Conservation (phyloP, 2,888 invertebrate genomes). For the Sicus ferrugineus region DNA sequence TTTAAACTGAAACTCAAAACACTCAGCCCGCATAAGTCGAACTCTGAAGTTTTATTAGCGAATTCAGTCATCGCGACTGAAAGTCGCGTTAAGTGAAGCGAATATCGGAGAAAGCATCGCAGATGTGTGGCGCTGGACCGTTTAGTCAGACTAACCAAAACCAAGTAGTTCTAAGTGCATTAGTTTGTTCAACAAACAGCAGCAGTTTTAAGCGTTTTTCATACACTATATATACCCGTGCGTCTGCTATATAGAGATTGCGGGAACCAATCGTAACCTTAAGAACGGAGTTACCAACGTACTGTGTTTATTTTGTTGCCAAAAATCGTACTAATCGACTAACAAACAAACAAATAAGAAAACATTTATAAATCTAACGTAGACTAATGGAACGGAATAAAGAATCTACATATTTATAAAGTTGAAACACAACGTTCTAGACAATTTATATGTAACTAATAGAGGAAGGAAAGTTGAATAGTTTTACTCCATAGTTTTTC, state of each 20-base stretch:
- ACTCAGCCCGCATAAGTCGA: too few relatives aligned
- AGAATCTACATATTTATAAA: background rate
- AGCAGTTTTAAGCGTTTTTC: slow-evolving; percentile 13
- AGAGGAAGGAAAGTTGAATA: background rate
- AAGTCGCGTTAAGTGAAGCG: background rate
- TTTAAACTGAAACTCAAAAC: too few relatives aligned
- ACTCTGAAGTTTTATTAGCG: too few relatives aligned
- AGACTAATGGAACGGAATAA: background rate
- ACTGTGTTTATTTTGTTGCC: slow-evolving; percentile 65
- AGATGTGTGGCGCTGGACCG: slow-evolving; percentile 23
- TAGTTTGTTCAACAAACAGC: slow-evolving; percentile 13
- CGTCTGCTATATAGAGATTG: background rate
- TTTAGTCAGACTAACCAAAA: slow-evolving; percentile 61
- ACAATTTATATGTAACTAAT: background rate
- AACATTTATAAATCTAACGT: background rate
- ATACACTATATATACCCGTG: slow-evolving; percentile 2
- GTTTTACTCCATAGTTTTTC: too few relatives aligned
- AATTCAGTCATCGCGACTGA: too few relatives aligned
- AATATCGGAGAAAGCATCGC: too few relatives aligned
- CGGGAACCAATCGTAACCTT: too few relatives aligned
- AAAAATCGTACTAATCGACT: slow-evolving; percentile 45
- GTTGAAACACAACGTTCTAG: too few relatives aligned
- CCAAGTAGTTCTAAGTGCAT: slow-evolving; percentile 53
- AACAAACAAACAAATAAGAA: background rate
- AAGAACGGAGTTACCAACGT: slow-evolving; percentile 50